Percentiles rank a stretch among this genome's conserved stretches.
Conservation (phyloP, 2,888 invertebrate species). For the Drosophila putrida region DNA sequence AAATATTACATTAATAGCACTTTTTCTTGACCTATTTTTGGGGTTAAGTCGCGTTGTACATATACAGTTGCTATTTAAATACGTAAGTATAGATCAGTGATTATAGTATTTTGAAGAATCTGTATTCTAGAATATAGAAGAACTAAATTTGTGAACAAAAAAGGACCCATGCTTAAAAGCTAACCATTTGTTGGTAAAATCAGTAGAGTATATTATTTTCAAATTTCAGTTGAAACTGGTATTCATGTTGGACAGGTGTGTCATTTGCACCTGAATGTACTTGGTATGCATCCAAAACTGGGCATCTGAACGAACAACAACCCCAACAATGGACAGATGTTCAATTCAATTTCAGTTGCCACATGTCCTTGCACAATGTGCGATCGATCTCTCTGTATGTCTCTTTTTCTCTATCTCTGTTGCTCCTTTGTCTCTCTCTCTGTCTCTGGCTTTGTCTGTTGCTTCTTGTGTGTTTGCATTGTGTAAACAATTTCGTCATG, state of each 20-base stretch:
- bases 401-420: not conserved
- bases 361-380: constrained; percentile 57
- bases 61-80: no score
- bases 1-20: no score
- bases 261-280: constrained; percentile 6
- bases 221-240: constrained; percentile 1
- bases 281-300: constrained; percentile 11
- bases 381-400: constrained; percentile 14
- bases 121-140: no score
- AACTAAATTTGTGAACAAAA: no score
- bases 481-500: constrained; percentile 51
- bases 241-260: constrained; percentile 30
- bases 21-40: no score
- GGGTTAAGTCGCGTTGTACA: no score
- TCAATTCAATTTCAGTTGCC: constrained; percentile 12
- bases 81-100: no score
- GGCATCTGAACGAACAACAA: constrained; percentile 46
- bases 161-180: not conserved
- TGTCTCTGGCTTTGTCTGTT: not conserved
- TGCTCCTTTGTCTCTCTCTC: not conserved
- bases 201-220: not conserved
- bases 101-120: no score
- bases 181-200: not conserved
- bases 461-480: constrained; percentile 24
- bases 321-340: constrained; percentile 31